Percentiles rank a stretch among this genome's conserved stretches.
Evolutionary conservation across 2,113 vertebrate genomes (phyloP).

Genomic region (Jacana jacana): DNA sequence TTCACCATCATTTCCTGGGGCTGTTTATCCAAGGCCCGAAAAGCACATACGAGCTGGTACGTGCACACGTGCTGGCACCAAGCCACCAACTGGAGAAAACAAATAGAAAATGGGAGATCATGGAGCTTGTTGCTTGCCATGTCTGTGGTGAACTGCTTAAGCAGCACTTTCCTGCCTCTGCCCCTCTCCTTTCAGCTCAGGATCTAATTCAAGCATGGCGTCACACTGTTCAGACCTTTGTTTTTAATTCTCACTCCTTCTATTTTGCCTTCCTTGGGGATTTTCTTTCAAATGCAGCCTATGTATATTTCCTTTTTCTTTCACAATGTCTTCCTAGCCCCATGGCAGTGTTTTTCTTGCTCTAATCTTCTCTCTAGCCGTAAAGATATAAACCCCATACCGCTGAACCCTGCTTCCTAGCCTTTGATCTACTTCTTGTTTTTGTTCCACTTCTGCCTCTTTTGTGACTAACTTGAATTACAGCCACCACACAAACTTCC

Average conservation of each 20-base stretch:
- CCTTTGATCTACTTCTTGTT: conserved; percentile 66
- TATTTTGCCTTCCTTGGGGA: conserved; percentile 34
- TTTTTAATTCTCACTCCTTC: conserved; percentile 18
- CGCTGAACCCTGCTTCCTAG: conserved; percentile 28
- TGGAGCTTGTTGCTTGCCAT: neutral
- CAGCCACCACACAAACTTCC: conserved; percentile 48
- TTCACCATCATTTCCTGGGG: neutral
- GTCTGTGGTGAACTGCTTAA: neutral
- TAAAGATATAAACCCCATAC: conserved; percentile 69
- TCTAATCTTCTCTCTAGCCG: conserved; percentile 65
- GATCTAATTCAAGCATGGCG: conserved; percentile 10
- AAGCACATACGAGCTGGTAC: accelerated
- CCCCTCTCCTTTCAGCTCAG: conserved; percentile 33
- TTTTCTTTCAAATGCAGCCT: conserved; percentile 55
- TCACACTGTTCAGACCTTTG: conserved; percentile 44
- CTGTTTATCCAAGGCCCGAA: neutral
- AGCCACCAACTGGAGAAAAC: neutral
- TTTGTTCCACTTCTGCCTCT: conserved; percentile 70
- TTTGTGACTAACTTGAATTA: conserved; percentile 60
- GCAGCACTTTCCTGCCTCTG: conserved; percentile 9
- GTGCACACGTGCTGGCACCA: neutral
- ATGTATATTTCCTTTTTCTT: conserved; percentile 52
- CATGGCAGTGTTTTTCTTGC: conserved; percentile 64
- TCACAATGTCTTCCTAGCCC: conserved; percentile 63
- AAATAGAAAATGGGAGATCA: neutral